A percentile compares a stretch with the other conserved stretches of the same genome.
These are phyloP conservation scores for Ormyrus pomaceus DNA, from an alignment of 2,888 invertebrate species.

Conservation along the genomic window DNA sequence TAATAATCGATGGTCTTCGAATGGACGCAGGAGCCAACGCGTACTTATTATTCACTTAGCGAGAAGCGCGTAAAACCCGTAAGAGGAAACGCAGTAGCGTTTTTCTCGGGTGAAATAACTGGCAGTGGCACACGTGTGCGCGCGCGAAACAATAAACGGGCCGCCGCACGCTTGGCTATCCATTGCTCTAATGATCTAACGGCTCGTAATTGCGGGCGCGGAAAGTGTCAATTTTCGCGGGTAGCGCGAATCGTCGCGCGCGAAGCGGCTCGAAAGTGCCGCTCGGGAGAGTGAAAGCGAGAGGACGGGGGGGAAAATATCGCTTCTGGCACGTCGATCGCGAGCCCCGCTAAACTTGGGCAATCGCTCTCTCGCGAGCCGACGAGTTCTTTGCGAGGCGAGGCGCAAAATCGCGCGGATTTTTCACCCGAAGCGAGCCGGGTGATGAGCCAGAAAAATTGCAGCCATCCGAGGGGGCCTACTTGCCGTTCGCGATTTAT, in stretches of 20 bases:
- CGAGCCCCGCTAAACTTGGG: constrained; percentile 49
- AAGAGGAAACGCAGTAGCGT: background rate
- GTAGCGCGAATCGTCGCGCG: constrained; percentile 9
- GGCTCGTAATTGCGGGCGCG: constrained; percentile 39
- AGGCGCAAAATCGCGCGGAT: background rate
- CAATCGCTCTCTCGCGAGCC: constrained; percentile 35
- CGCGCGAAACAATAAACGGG: background rate
- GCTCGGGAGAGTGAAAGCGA: constrained; percentile 53
- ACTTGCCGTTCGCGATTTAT: too few relatives aligned
- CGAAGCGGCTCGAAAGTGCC: constrained; percentile 35
- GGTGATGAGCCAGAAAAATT: constrained; percentile 1
- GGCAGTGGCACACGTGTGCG: constrained; percentile 5
- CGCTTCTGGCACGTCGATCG: constrained; percentile 32
- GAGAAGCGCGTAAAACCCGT: background rate
- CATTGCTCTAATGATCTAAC: constrained; percentile 46
- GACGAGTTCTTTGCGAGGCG: constrained; percentile 2
- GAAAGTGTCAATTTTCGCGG: constrained; percentile 55
- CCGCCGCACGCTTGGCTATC: background rate
- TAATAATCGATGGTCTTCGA: too few relatives aligned
- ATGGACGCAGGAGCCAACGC: background rate
- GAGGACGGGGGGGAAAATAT: constrained; percentile 30
- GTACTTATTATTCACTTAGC: background rate
- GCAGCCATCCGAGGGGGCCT: too few relatives aligned
- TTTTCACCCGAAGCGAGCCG: background rate
- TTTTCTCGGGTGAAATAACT: constrained; percentile 21